Conservation (phyloP, 2,797 vertebrate species). For the Discoglossus pictus region DNA sequence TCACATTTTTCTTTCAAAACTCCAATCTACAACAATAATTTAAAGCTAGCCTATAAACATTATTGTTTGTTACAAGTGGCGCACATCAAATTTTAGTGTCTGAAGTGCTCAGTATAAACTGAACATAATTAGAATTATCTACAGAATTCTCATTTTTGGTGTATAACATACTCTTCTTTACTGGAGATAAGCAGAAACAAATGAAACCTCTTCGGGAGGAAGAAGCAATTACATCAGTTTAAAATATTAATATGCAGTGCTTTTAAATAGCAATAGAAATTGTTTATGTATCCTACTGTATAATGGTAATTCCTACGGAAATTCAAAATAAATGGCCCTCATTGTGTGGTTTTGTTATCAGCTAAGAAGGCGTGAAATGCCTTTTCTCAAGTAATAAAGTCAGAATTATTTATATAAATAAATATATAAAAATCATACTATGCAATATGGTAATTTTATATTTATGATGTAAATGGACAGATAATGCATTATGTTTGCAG, state of each 20-base stretch:
- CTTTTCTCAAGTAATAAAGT: slow-evolving; percentile 54
- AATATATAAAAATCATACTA: slow-evolving; percentile 13
- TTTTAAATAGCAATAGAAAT: slow-evolving; percentile 75
- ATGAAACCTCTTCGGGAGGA: slow-evolving; percentile 74
- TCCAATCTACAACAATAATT: slow-evolving; percentile 74
- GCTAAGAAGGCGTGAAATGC: slow-evolving; percentile 62
- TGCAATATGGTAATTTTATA: no score
- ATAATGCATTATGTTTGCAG: no score
- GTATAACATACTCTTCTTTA: slow-evolving; percentile 80
- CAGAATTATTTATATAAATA: slow-evolving; percentile 52
- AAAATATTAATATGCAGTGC: slow-evolving; percentile 78
- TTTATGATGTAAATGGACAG: no score
- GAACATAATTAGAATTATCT: slow-evolving; percentile 81
- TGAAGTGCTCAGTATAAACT: slow-evolving; percentile 76
- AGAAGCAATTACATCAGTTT: slow-evolving; percentile 81
- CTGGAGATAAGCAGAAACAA: slow-evolving; percentile 75
- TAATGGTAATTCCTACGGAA: slow-evolving; percentile 58
- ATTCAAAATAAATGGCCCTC: slow-evolving; percentile 53
- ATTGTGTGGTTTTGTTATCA: slow-evolving; percentile 55
- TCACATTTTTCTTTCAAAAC: slow-evolving; percentile 68
- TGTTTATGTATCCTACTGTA: slow-evolving; percentile 67
- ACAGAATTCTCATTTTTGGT: slow-evolving; percentile 79
- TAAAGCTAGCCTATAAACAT: slow-evolving; percentile 79
- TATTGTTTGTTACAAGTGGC: slow-evolving; percentile 76
- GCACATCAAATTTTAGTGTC: slow-evolving; percentile 79